Base-by-base conservation (phyloP, 2,113 vertebrate genomes). In the Emydura subglobosa region DNA sequence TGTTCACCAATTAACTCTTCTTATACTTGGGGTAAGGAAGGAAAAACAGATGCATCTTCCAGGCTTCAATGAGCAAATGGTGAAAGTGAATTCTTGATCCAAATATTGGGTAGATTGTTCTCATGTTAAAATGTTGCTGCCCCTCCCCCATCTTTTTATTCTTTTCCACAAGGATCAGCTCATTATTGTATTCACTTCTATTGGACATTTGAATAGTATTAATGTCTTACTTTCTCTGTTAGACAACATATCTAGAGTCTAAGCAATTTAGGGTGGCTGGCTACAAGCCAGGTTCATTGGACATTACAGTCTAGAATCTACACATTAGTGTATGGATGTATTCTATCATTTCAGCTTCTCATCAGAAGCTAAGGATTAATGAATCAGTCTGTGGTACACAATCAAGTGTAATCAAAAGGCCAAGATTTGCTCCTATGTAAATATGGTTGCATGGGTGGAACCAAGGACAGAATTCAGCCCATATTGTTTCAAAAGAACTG, bases 401-500 rank as follows among this genome's bases (percentile, higher is more conserved):
- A 27, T 13, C 24, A 31, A 1, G 21, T 61, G 1, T 68, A 57
- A 25, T 82, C 57, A 25, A 7, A 7, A 11, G 7, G 74, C 61
- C 78, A 79, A 3, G 11, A 27, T 39, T 84, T 17, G 42, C 53
- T 91, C 81, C 74, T 55, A 19, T 61, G 90, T 68, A 61, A 85
- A 27, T 57, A 2, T 6, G 29, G 14, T 57, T 54, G 42, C 31
- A 22, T 2, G 44, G 49, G 31, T 0, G 1, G 17, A 17, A 42
- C 6, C 0, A 0, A 74, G 19, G 0, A 1, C 17, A 16, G 31
- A 34, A 65, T 65, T 65, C 61, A 65, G 31, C 16, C 16, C 34
- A 72, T 39, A 5, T 21, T 72, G 65, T 72, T 72, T 72, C 17
- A 72, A 10, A 19, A 39, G n/a, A 39, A 72, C 17, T 39, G 34